Evolutionary conservation across 2,797 vertebrate species (phyloP), one percentile per base, ranked within the genome.

Genomic region (Epinephelus coioides): DNA sequence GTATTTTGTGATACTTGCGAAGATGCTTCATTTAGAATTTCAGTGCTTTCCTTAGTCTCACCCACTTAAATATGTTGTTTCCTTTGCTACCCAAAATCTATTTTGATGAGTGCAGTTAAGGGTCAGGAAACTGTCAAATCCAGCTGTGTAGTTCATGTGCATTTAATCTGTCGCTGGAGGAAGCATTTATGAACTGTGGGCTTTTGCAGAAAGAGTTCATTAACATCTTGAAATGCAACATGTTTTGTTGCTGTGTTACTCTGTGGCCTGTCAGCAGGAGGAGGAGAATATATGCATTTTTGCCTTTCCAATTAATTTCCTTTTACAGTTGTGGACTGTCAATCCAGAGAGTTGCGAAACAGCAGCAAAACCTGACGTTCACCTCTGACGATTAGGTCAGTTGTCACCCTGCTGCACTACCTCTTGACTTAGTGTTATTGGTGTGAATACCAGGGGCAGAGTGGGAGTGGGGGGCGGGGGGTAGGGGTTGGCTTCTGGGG

Each of bases 101-200:
- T 67, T 77, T 76, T 53, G 47, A 57, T 34, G 67, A 73, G 65
- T 11, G 12, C 7, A 47, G 18, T 11, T 15, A 57, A 25, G 44
- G 51, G 66, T 74, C 61, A 51, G 64, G 27, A 56, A n/a, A 60
- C 25, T 63, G 21, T 73, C 66, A 64, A 11, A 63, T 34, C 53
- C 43, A 44, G n/a, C n/a, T 73, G 64, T 64, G 51, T 51, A 63
- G 34, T 21, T 10, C 40, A 12, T 43, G 40, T 43, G 17, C 8
- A 5, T 13, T 19, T 40, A 21, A 27, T 17, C 23, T 59, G n/a
- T 17, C 21, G 50, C 19, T 4, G 12, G n/a, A 47, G 51, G 25
- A 63, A 30, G 47, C 4, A 15, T 51, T 54, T 30, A 5, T 54
- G 18, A 23, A 57, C 46, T 14, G 3, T 62, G 9, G 72, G 18